Conservation (phyloP, 2,113 vertebrate species). For the Copsychus sechellarum region DNA sequence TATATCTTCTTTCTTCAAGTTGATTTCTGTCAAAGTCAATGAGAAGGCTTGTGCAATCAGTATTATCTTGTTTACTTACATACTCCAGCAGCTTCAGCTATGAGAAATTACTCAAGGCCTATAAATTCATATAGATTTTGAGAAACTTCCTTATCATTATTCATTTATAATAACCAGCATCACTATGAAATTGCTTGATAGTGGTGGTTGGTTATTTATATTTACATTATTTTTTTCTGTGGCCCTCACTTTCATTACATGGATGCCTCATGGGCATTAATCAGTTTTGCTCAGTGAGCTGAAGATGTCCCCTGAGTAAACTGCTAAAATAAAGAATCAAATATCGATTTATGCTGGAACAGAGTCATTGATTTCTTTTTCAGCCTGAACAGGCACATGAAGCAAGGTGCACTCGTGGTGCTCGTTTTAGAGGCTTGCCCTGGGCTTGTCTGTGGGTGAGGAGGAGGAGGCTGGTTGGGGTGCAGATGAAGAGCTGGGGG, state of each 20-base stretch:
- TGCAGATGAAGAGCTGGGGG: not conserved
- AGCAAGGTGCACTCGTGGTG: not conserved
- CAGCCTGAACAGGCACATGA: not conserved
- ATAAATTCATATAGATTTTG: not conserved
- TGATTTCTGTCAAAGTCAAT: not conserved
- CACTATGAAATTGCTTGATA: not conserved
- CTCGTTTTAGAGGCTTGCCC: not conserved
- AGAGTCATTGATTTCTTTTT: not conserved
- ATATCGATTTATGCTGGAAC: not conserved
- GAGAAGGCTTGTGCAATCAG: accelerated
- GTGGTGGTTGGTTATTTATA: not conserved
- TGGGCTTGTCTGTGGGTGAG: not conserved
- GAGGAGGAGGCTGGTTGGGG: not conserved
- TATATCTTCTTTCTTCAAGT: not conserved
- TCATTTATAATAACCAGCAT: not conserved
- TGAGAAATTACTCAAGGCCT: not conserved
- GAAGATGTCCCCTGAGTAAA: not conserved
- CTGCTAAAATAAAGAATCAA: not conserved
- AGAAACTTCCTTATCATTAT: not conserved
- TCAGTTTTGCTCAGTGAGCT: not conserved
- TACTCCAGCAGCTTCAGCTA: not conserved
- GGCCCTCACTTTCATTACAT: not conserved
- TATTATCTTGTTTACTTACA: not conserved
- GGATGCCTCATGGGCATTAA: not conserved
- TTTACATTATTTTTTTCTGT: not conserved